These are phyloP conservation scores for Orussus abietinus DNA, from an alignment of 1,140 invertebrate species.

Conservation along the genomic window DNA sequence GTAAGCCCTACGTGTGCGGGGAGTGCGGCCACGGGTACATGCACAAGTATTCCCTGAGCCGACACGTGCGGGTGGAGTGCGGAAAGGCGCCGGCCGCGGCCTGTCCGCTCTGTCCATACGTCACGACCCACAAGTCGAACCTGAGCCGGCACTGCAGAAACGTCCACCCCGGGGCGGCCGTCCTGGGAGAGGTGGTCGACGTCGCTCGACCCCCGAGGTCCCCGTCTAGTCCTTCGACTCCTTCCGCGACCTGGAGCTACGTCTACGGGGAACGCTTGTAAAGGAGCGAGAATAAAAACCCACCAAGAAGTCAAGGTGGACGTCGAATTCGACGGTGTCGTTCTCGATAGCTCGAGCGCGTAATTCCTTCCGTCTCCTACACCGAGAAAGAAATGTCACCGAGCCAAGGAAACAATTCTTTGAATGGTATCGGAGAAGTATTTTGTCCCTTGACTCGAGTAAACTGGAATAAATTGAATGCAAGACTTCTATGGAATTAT, in stretches of 20 bases:
- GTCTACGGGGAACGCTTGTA: too few relatives aligned
- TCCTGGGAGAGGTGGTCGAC: too few relatives aligned
- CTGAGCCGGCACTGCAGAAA: slow-evolving; percentile 49
- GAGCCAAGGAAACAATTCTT: too few relatives aligned
- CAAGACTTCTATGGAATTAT: too few relatives aligned
- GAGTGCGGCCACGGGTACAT: slow-evolving; percentile 46
- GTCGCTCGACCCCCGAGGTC: too few relatives aligned
- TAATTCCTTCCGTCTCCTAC: too few relatives aligned
- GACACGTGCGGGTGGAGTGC: slow-evolving; percentile 53
- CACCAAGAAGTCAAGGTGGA: slow-evolving; percentile 8
- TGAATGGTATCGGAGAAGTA: too few relatives aligned
- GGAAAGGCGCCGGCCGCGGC: slow-evolving; percentile 50
- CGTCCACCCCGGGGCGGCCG: slow-evolving; percentile 24
- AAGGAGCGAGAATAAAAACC: too few relatives aligned
- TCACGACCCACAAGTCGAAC: slow-evolving; percentile 52
- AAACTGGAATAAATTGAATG: too few relatives aligned
- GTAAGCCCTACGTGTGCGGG: slow-evolving; percentile 29
- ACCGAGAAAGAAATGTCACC: slow-evolving; percentile 4
- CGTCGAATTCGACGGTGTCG: background rate
- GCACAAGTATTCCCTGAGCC: slow-evolving; percentile 42
- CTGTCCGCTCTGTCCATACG: slow-evolving; percentile 54
- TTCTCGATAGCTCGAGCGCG: background rate
- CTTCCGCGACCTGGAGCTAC: too few relatives aligned
- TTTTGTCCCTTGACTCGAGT: too few relatives aligned
- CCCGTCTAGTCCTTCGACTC: too few relatives aligned